Evolutionary conservation across 2,113 vertebrate genomes (phyloP).

Genomic region (Sylvia atricapilla): DNA sequence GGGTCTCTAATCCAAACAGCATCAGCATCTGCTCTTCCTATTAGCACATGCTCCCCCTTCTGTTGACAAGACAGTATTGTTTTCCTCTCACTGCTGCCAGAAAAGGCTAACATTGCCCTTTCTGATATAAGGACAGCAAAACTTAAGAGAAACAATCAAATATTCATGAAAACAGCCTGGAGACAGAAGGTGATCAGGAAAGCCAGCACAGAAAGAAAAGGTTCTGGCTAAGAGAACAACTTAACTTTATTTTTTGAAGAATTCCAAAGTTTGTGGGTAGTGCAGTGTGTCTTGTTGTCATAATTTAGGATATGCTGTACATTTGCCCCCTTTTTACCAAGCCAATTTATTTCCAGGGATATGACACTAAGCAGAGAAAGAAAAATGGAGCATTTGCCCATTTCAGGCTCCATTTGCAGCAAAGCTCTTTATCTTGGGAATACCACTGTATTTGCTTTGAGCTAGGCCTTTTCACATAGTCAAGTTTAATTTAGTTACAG

Average conservation of each 20-base stretch:
- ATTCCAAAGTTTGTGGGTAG: neutral
- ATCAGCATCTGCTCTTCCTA: constrained; percentile 17
- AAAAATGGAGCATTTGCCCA: neutral
- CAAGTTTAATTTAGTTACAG: constrained; percentile 54
- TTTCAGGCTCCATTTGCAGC: constrained; percentile 7
- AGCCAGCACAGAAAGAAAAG: neutral
- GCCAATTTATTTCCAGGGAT: neutral
- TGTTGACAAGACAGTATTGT: constrained; percentile 28
- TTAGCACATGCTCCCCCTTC: constrained; percentile 40
- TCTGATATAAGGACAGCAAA: neutral
- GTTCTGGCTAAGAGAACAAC: neutral
- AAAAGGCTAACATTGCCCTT: neutral
- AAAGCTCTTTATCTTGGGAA: constrained; percentile 21
- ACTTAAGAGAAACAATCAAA: neutral
- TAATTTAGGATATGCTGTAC: neutral
- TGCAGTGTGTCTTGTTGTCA: neutral
- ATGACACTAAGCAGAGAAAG: neutral
- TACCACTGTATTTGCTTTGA: constrained; percentile 21
- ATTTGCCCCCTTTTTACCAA: neutral
- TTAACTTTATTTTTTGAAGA: neutral
- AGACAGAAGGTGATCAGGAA: neutral
- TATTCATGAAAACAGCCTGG: neutral
- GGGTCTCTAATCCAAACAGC: constrained; percentile 53
- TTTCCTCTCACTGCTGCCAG: constrained; percentile 18
- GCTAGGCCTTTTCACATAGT: constrained; percentile 45